phyloP scores from a whole-genome alignment of 2,888 invertebrate species.

The Drosophila histrio region DNA sequence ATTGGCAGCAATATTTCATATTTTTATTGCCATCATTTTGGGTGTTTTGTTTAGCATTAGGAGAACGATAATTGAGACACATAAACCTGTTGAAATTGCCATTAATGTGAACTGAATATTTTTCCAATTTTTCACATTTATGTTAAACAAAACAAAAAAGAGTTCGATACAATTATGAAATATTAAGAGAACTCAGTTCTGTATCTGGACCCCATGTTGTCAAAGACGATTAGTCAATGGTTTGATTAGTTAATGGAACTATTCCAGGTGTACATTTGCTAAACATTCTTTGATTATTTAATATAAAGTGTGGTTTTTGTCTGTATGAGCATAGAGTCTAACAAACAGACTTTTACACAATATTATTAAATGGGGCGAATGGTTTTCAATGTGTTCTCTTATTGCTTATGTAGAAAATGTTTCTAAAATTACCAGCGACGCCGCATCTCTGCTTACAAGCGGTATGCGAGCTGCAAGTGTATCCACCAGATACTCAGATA shows the following conservation, averaged over 20 bases:
- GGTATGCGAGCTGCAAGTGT: conserved; percentile 30
- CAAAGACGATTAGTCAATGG: conserved; percentile 56
- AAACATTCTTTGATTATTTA: conserved; percentile 40
- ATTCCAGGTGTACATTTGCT: conserved; percentile 17
- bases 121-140: conserved; percentile 25
- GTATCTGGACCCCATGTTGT: conserved; percentile 60
- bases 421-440: conserved; percentile 70
- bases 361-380: conserved; percentile 75
- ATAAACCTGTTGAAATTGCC: conserved; percentile 52
- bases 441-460: conserved; percentile 24
- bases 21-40: conserved; percentile 48
- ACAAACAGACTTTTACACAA: conserved; percentile 79
- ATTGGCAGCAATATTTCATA: conserved; percentile 55
- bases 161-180: conserved; percentile 42
- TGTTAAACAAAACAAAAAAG: conserved; percentile 52
- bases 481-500: conserved; percentile 37
- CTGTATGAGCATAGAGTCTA: conserved; percentile 11
- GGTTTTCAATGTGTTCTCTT: conserved; percentile 56
- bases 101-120: conserved; percentile 41
- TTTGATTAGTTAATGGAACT: conserved; percentile 26
- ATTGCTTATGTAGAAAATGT: conserved; percentile 56
- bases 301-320: conserved; percentile 55
- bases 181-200: conserved; percentile 22
- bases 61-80: conserved; percentile 65
- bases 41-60: conserved; percentile 46